These are phyloP conservation scores for Copidosoma aretas DNA, from an alignment of 2,888 invertebrate species.

Conservation along the genomic window DNA sequence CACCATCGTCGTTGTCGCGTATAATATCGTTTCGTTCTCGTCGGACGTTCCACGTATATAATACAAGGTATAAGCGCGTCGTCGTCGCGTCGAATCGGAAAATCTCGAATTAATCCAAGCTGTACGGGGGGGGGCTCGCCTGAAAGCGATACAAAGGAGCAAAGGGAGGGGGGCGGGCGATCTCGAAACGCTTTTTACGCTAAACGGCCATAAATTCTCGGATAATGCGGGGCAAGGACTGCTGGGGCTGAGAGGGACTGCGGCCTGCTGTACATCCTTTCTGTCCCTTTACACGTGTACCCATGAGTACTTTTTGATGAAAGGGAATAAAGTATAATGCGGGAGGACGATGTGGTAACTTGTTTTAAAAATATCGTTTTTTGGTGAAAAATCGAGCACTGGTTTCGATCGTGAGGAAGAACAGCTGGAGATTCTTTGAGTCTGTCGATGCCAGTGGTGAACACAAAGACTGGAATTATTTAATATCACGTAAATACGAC, in stretches of 20 bases:
- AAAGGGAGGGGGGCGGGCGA: conserved; percentile 14
- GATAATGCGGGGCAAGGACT: conserved; percentile 26
- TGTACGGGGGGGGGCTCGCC: conserved; percentile 5
- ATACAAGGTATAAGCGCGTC: neutral
- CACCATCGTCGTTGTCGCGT: neutral
- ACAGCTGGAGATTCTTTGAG: too few species aligned
- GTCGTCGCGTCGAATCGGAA: conserved; percentile 36
- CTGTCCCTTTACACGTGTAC: too few species aligned
- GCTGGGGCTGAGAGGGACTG: neutral
- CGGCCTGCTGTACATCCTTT: too few species aligned
- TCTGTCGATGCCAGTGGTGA: too few species aligned
- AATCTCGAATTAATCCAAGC: conserved; percentile 39
- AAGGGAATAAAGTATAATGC: conserved; percentile 24
- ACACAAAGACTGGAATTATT: too few species aligned
- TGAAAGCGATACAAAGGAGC: conserved; percentile 30
- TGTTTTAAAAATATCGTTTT: too few species aligned
- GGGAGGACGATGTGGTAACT: neutral
- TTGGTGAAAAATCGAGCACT: too few species aligned
- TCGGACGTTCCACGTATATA: neutral
- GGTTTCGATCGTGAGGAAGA: too few species aligned
- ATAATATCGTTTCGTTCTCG: too few species aligned
- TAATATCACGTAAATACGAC: too few species aligned
- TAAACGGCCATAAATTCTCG: conserved; percentile 40
- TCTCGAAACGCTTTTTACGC: conserved; percentile 26
- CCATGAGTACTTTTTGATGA: conserved; percentile 8